Base-by-base conservation (phyloP, 2,888 invertebrate genomes). In the Coenonympha arcania region DNA sequence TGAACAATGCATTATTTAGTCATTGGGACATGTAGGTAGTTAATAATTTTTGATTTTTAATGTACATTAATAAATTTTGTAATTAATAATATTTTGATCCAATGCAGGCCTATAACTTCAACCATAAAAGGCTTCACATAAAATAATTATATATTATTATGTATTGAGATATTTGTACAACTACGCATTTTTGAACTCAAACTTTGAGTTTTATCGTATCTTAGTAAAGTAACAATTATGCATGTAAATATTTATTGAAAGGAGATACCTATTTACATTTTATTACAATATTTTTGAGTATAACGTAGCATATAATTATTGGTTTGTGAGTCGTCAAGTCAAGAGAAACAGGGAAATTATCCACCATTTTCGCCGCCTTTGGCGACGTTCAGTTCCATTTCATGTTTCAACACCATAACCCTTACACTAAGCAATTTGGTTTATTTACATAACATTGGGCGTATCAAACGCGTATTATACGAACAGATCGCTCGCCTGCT, bases 401-500 rank as follows among this genome's bases (percentile, higher is more conserved):
- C 61, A 64, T 57, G 55, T 57, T 59, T 65, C 62, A 65, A 67
- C 69, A 69, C 66, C 66, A 54, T 62, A 66, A 68, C 67, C 68
- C 61, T 59, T 55, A 55, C 13, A 53, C 37, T 52, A 59, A 59
- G 26, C 49, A 52, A 52, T 49, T 54, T 37, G 6, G 6, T 49
- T 56, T 48, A 54, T 58, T 55, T 53, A 56, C 48, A 55, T 56
- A 48, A 54, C 44, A 33, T 50, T 52, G 50, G 39, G 44, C 49
- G 48, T 56, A 50, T 58, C 41, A 55, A 48, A 58, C 54, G 63
- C 41, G 26, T 33, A 33, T 76, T 81, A 87, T 65, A 83, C 86
- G 76, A 87, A 87, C 69, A 87, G 76, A 77, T 86, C 75, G 68
- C 78, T 82, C 72, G 86, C 80, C 79, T 84, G 83, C 65, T 87